Base-by-base conservation (phyloP, 2,888 invertebrate genomes). In the Nomada ferruginata region DNA sequence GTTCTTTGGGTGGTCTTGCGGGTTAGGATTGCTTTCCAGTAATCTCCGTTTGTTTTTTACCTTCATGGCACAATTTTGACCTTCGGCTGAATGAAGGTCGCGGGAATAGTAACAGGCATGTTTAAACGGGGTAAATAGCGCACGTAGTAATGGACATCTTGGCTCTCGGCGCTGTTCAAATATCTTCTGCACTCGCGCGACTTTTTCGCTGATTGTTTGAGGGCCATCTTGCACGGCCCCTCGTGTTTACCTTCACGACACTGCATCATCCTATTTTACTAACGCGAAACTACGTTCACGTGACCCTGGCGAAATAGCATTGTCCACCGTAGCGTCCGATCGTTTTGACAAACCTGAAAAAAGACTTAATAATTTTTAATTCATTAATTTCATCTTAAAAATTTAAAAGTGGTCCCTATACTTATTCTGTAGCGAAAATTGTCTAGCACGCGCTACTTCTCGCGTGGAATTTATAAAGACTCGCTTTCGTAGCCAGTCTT, bases 381-480 rank as follows among this genome's bases (percentile, higher is more conserved):
- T 5, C 29, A 7, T 0, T 7, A 29, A 7, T 29, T 29, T 29
- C 29, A 7, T 29, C 29, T 29, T 36, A 7, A 36, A 7, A 7
- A 36, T 36, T 36, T 0, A 7, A 36, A 36, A 7, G 0, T 36
- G 36, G 5, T 36, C 5, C 36, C 7, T 36, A 7, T 36, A 29
- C 29, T 29, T 29, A 29, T 63, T 80, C 64, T 55, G 63, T 29
- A 44, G 55, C 59, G 63, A 64, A 63, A 71, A 79, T 83, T 74
- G 84, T 74, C 57, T 10, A 53, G 70, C 57, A 81, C 73, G 76
- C 63, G 73, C 52, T 52, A 53, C 71, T 78, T 86, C 76, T 47
- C 68, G 15, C 63, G 71, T 55, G 78, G 82, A 78, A 85, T 87
- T 84, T 79, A 65, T 78, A 79, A 87, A 57, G 73, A 81, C 53